Base-by-base conservation (phyloP, 2,888 invertebrate species). In the Tachina lurida region DNA sequence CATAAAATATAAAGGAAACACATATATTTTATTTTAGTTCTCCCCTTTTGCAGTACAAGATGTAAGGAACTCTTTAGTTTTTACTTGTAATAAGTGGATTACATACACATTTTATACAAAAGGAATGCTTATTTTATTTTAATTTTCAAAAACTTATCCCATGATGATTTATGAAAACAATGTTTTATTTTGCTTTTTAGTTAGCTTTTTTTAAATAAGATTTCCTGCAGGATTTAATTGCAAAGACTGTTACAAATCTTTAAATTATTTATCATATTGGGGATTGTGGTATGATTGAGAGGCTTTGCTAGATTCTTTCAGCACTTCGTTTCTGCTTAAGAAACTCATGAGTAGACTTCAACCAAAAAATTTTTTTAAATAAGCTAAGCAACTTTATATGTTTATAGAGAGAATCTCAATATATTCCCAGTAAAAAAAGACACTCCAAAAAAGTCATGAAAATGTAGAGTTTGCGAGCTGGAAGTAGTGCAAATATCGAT, bases 51-150 rank as follows among this genome's bases (percentile, higher is more conserved):
- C 31, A 54, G n/a, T 5, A 43, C 22, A 10, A 60, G 68, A 75
- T 68, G 54, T 68, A 43, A n/a, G 9, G 2, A 52, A 74, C 62
- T 70, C 31, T 62, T 75, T 81, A 75, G 39, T 47, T 68, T 68
- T 43, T 54, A 43, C 45, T 79, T 13, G 13, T 52, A 17, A 49
- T 54, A 60, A 68, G 52, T 54, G 60, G 52, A 73, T 67, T 67
- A 67, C 10, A 31, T 22, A 22, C 31, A 67, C 1, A 67, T 70
- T 70, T 43, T 31, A 15, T n/a, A 62, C 62, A 78, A 60, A 45
- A 17, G 45, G 12, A 78, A 62, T 78, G 10, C 13, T 22, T 17
- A 43, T 54, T 52, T 70, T 43, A 54, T 19, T 19, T 7, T 60
- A 19, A 12, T 19, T 41, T 49, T 19, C 9, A 49, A 12, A 19